These are phyloP conservation scores for silkworm (Bombyx mori) DNA, from an alignment of 1,140 invertebrate species.

Conservation along the genomic window DNA sequence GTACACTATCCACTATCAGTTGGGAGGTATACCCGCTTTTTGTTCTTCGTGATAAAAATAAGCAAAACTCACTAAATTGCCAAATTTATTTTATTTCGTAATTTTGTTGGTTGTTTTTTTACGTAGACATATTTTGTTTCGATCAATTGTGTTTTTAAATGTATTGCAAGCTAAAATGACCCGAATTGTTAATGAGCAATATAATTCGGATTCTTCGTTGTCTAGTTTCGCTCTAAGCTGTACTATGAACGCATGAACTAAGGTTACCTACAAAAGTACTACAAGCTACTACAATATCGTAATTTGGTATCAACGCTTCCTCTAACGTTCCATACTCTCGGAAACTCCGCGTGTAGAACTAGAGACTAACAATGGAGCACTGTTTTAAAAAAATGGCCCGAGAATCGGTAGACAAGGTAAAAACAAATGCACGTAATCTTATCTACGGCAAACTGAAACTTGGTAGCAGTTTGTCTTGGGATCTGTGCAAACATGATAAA, in stretches of 20 bases:
- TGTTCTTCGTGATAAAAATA: too few relatives aligned
- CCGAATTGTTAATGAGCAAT: too few relatives aligned
- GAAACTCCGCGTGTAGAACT: slow-evolving; percentile 30
- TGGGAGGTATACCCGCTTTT: too few relatives aligned
- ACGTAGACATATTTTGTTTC: too few relatives aligned
- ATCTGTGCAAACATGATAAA: slow-evolving; percentile 69
- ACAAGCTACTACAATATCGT: background rate
- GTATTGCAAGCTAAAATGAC: too few relatives aligned
- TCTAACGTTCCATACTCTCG: slow-evolving; percentile 14
- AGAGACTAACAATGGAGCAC: slow-evolving; percentile 53
- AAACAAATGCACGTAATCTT: slow-evolving; percentile 65
- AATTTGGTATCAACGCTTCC: background rate
- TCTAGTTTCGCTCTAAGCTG: background rate
- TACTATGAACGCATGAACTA: background rate
- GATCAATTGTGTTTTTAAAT: too few relatives aligned
- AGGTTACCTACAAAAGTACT: too few relatives aligned
- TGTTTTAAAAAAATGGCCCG: slow-evolving; percentile 59
- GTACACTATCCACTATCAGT: too few relatives aligned
- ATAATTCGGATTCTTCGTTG: too few relatives aligned
- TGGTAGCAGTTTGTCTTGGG: slow-evolving; percentile 69
- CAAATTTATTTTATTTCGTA: too few relatives aligned
- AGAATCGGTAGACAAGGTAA: slow-evolving; percentile 63
- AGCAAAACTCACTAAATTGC: too few relatives aligned
- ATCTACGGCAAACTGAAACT: slow-evolving; percentile 66
- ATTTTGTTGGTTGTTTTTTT: too few relatives aligned